Evolutionary conservation across 2,797 vertebrate genomes (phyloP), one percentile per base, ranked within the genome.

Genomic region (Urosaurus nigricauda): DNA sequence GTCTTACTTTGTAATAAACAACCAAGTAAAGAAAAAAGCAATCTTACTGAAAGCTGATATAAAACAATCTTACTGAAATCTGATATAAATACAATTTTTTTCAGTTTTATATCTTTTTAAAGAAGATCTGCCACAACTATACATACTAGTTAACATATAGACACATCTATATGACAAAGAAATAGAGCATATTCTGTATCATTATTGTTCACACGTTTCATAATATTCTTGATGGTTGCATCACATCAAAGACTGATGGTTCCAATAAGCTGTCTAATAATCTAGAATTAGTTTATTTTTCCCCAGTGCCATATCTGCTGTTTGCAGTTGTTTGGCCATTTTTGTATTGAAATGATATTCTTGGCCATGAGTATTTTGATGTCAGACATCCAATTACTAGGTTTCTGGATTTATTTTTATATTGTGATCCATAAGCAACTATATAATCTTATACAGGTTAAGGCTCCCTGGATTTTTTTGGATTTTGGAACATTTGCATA

Each of bases 71-170:
- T 70, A 71, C 78, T 58, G 47, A 51, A 51, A 51, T 8, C 8
- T 51, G 47, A 1, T 9, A n/a, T 53, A 0, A 0, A 0, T 12
- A 65, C n/a, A n/a, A 56, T 19, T 56, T 65, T 26, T 78, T n/a
- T 63, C 65, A 26, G 16, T 73, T 77, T 4, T 43, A 29, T 77
- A 26, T 77, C 65, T 58, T 40, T 79, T 19, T 58, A 58, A 74
- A 60, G 5, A 74, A 26, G 68, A 70, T 19, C 26, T 85, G 43
- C 5, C 29, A 71, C 53, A 58, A 68, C n/a, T 83, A 53, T 53
- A 71, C 3, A 47, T 12, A 63, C 5, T 24, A 82, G 24, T 74
- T 63, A 40, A 83, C 32, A 60, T 13, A 43, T 78, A 71, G 63
- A 58, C 19, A 71, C 2, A 26, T 37, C 58, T 68, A 68, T 68